A percentile compares a stretch with the other conserved stretches of the same genome.
These are phyloP conservation scores for Silvanus unidentatus DNA, from an alignment of 2,888 invertebrate species.

Conservation along the genomic window DNA sequence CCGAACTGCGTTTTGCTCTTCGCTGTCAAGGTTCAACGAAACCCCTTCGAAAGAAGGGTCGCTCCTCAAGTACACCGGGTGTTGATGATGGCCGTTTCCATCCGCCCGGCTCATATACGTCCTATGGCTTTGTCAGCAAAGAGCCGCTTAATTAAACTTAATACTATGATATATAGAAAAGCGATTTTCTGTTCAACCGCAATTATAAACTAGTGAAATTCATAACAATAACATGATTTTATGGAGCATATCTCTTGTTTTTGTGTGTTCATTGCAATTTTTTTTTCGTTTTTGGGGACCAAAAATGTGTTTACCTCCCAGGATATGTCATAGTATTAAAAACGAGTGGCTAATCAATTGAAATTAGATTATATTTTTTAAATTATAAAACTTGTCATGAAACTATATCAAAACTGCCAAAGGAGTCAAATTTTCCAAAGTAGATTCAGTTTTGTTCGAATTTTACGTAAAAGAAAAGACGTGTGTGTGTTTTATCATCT, in stretches of 20 bases:
- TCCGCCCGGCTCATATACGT: conserved; percentile 54
- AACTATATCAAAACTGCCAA: conserved; percentile 9
- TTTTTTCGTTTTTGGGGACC: too few relatives aligned
- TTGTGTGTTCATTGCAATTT: too few relatives aligned
- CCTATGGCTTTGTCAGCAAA: conserved; percentile 57
- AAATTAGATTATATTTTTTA: conserved; percentile 14
- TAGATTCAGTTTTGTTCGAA: too few relatives aligned
- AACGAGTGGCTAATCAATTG: conserved; percentile 5
- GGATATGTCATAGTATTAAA: conserved; percentile 13
- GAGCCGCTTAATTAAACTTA: conserved; percentile 41
- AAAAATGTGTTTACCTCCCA: background rate
- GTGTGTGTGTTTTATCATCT: too few relatives aligned
- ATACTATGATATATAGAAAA: conserved; percentile 2
- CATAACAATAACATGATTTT: too few relatives aligned
- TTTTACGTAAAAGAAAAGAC: too few relatives aligned
- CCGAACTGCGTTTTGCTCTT: conserved; percentile 63
- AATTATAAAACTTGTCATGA: background rate
- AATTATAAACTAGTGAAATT: background rate
- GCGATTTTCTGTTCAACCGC: background rate
- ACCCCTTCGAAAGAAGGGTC: conserved; percentile 42
- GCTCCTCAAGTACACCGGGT: conserved; percentile 28
- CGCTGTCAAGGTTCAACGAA: conserved; percentile 59
- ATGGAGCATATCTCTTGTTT: too few relatives aligned
- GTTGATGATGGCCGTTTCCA: conserved; percentile 43
- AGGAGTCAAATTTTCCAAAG: background rate